Conservation (phyloP, 2,888 invertebrate species). For the Perizoma flavofasciatum region DNA sequence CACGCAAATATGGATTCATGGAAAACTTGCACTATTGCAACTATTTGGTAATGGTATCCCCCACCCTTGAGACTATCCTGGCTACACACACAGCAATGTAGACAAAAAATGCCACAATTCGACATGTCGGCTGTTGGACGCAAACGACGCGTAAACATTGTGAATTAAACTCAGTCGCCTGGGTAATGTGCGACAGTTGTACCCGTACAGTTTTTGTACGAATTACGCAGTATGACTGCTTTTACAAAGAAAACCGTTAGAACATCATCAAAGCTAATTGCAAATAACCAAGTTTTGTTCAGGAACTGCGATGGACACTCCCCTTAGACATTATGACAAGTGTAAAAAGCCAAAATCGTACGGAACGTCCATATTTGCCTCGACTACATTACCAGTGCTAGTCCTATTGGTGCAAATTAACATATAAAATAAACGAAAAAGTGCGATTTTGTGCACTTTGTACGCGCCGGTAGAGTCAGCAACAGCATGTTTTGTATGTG, state of each 20-base stretch:
- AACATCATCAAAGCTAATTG: no score
- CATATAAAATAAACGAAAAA: no score
- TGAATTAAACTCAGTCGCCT: slow-evolving; percentile 66
- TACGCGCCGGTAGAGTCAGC: neutral
- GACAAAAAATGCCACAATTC: slow-evolving; percentile 55
- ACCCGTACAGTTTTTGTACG: slow-evolving; percentile 37
- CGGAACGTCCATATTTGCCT: no score
- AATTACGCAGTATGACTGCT: slow-evolving; percentile 26
- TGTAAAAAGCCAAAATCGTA: no score
- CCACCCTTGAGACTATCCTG: slow-evolving; percentile 10
- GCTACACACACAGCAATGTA: slow-evolving; percentile 16
- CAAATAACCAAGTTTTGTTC: no score
- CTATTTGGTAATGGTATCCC: neutral
- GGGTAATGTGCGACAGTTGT: slow-evolving; percentile 56
- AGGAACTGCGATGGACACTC: no score
- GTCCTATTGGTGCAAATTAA: no score
- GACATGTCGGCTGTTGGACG: slow-evolving; percentile 58
- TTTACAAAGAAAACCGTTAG: slow-evolving; percentile 12
- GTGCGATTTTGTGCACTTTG: no score
- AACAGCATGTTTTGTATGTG: slow-evolving; percentile 5
- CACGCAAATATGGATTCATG: no score
- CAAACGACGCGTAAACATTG: slow-evolving; percentile 68
- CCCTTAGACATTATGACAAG: no score
- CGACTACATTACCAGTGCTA: no score
- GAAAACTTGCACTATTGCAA: no score